These are phyloP conservation scores for Alligator mississippiensis DNA, from an alignment of 2,113 vertebrate genomes.

Conservation along the genomic window DNA sequence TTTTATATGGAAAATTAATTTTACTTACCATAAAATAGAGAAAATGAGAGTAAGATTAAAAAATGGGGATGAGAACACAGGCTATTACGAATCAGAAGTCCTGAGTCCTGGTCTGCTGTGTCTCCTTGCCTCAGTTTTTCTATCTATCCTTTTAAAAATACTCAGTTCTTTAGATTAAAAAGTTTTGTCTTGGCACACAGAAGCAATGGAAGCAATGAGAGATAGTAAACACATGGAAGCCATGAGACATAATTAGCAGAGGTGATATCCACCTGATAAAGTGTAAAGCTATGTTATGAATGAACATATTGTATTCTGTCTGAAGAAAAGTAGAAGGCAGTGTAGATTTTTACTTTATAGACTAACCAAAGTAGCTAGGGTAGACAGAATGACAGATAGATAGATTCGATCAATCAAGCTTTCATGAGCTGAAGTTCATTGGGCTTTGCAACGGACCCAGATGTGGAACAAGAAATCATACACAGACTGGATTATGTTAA, in stretches of 20 bases:
- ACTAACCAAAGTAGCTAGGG: too few species aligned
- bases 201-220: background rate
- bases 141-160: background rate
- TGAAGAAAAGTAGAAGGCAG: too few species aligned
- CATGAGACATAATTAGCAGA: slow-evolving; percentile 26
- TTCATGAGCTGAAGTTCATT: too few species aligned
- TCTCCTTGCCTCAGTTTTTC: slow-evolving; percentile 3
- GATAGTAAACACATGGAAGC: background rate
- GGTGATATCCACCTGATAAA: background rate
- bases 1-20: background rate
- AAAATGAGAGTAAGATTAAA: slow-evolving; percentile 39
- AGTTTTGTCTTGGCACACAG: too few species aligned
- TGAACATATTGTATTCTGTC: slow-evolving; percentile 10
- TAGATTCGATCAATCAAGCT: too few species aligned
- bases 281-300: slow-evolving; percentile 35
- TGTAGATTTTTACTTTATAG: too few species aligned
- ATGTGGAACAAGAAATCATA: too few species aligned
- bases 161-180: background rate
- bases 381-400: too few species aligned
- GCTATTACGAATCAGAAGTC: background rate
- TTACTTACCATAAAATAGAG: background rate
- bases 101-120: background rate
- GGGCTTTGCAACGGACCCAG: too few species aligned
- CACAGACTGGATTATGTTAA: too few species aligned
- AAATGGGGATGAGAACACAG: background rate